Evolutionary conservation across 2,888 invertebrate genomes (phyloP), one percentile per base, ranked within the genome.

Genomic region (Pristionchus arcanus): DNA sequence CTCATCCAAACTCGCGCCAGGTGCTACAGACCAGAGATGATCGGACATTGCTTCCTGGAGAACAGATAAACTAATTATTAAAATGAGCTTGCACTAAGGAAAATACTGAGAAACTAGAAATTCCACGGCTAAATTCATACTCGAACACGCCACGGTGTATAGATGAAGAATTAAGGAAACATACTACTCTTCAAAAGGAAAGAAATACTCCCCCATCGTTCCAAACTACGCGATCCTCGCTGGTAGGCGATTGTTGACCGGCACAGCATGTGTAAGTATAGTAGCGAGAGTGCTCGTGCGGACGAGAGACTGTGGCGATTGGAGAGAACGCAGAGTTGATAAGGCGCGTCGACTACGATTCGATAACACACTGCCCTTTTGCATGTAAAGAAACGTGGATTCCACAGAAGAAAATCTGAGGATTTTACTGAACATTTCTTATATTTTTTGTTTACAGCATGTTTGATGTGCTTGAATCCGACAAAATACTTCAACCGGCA

Each of bases 1-100:
- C 0, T 88, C 87, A 66, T 88, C 87, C 74, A 88, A 49, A 53
- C 74, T 55, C 74, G 87, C 71, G 3, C 74, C 87, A 0, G 87
- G 87, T 2, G 83, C n/a, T 9, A 42, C 81, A 25, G 63, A n/a
- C 63, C 63, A 63, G 63, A 63, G 55, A 55, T 55, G 13, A 55
- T 16, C 55, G 19, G 55, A 3, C 55, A 21, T 21, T 19, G 5
- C 21, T 55, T 21, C 1, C 55, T 55, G 21, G 19, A 16, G 16
- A 55, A 55, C 2, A 16, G 55, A 9, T 13, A 2, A 9, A 2
- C 19, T 4, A 13, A 13, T 55, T n/a, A n/a, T n/a, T n/a, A 13
- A 55, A 19, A 2, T 55, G 55, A 55, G 19, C 19, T 55, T 11
- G 55, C 55, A n/a, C n/a, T n/a, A n/a, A 55, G 42, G 42, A 42